Evolutionary conservation across 2,888 invertebrate genomes (phyloP).

Genomic region (Bellardia bayeri): DNA sequence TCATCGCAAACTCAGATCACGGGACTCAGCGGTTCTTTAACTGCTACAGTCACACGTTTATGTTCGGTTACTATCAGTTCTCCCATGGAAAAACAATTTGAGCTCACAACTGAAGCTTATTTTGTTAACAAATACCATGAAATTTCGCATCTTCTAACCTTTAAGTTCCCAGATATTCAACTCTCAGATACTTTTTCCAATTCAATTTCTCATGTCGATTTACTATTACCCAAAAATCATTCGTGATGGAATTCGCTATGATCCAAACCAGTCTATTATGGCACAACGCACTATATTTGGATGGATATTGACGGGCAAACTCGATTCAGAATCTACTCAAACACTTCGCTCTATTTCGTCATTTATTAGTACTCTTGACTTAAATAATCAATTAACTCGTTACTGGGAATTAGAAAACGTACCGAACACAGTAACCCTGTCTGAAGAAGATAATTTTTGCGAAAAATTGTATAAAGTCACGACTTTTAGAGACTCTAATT

Average conservation of each 20-base stretch:
- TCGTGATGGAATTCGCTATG: not conserved
- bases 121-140: not conserved
- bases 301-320: conserved; percentile 19
- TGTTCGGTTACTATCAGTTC: not conserved
- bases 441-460: not conserved
- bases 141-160: not conserved
- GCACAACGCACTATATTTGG: conserved; percentile 31
- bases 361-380: not conserved
- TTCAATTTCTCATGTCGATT: not conserved
- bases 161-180: not conserved
- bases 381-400: not conserved
- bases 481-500: not conserved
- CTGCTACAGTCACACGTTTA: not conserved
- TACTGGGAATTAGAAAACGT: conserved; percentile 34
- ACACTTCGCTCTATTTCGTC: not conserved
- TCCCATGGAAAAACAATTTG: not conserved
- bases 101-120: not conserved
- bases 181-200: not conserved
- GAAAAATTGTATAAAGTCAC: not conserved
- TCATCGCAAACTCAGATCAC: not conserved
- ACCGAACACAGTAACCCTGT: not conserved
- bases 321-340: not conserved
- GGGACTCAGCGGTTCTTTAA: conserved; percentile 11
- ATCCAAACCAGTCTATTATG: not conserved
- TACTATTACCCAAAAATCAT: conserved; percentile 18